phyloP scores from a whole-genome alignment of 2,797 vertebrate genomes.

The Petrocephalus sullivani region DNA sequence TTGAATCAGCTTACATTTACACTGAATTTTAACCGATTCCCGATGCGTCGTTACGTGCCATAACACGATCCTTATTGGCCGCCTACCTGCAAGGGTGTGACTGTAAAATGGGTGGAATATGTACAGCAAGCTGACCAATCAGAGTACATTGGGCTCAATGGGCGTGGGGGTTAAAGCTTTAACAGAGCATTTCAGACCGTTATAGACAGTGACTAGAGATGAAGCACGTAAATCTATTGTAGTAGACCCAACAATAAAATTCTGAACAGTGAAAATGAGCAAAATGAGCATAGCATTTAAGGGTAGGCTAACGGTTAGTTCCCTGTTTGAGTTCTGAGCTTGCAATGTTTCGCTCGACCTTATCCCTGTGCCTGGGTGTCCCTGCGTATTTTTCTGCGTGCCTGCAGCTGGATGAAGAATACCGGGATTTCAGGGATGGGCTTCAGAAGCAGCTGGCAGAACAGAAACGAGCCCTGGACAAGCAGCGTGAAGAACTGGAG shows the following conservation, averaged over 20 bases:
- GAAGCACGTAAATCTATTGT: not conserved
- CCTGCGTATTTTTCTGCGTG: not conserved
- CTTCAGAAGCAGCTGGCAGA: slow-evolving; percentile 84
- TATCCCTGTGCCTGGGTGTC: slow-evolving; percentile 8
- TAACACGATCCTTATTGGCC: not conserved
- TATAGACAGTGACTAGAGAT: not conserved
- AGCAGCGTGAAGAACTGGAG: slow-evolving; percentile 76
- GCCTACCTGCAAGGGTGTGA: not conserved
- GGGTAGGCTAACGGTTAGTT: not conserved
- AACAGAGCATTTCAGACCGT: not conserved
- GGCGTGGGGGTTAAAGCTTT: not conserved
- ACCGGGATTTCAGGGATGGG: slow-evolving; percentile 81
- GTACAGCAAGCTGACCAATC: not conserved
- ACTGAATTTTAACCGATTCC: no score
- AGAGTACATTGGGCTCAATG: not conserved
- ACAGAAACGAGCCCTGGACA: slow-evolving; percentile 76
- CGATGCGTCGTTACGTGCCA: no score
- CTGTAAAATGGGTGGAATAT: not conserved
- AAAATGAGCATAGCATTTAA: not conserved
- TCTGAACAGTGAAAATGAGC: not conserved
- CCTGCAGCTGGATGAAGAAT: slow-evolving; percentile 80
- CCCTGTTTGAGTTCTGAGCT: not conserved
- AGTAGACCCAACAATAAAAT: not conserved
- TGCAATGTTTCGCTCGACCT: not conserved
- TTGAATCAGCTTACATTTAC: no score